phyloP scores from a whole-genome alignment of 1,140 invertebrate species.

The Gonioctena quinquepunctata region DNA sequence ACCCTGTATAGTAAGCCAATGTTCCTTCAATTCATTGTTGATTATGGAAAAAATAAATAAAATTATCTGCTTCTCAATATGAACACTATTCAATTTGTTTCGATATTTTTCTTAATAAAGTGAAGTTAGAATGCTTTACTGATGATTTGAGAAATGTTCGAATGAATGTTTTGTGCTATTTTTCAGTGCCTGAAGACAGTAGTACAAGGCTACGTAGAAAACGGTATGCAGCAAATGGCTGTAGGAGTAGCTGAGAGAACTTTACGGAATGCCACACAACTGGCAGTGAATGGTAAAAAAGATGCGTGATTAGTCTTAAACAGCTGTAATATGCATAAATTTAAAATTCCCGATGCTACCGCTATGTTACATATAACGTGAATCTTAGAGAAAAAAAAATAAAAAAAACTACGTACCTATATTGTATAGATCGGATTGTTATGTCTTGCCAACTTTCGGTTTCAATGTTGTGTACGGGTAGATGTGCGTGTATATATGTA shows the following conservation, averaged over 20 bases:
- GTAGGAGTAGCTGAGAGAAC: slow-evolving; percentile 70
- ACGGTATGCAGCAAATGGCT: slow-evolving; percentile 77
- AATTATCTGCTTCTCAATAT: no score
- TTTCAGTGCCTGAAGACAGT: slow-evolving; percentile 77
- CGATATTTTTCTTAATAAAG: no score
- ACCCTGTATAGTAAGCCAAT: no score
- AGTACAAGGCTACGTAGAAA: slow-evolving; percentile 76
- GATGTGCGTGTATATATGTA: slow-evolving; percentile 38
- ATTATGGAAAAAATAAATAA: no score
- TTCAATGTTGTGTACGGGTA: slow-evolving; percentile 22
- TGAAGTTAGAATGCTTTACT: no score
- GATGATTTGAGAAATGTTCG: no score
- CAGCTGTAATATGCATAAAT: slow-evolving; percentile 5
- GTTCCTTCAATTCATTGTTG: no score
- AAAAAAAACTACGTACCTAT: slow-evolving; percentile 5
- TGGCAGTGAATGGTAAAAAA: slow-evolving; percentile 41
- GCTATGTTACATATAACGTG: slow-evolving; percentile 17
- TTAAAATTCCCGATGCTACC: slow-evolving; percentile 7
- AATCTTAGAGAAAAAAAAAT: background rate
- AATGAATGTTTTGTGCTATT: no score
- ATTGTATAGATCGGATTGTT: slow-evolving; percentile 30
- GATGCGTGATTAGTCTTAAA: slow-evolving; percentile 15
- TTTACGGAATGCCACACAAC: slow-evolving; percentile 58
- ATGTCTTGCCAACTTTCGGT: slow-evolving; percentile 28
- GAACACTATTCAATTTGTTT: no score